Conservation (phyloP, 2,888 invertebrate species). For the Machimus atricapillus region DNA sequence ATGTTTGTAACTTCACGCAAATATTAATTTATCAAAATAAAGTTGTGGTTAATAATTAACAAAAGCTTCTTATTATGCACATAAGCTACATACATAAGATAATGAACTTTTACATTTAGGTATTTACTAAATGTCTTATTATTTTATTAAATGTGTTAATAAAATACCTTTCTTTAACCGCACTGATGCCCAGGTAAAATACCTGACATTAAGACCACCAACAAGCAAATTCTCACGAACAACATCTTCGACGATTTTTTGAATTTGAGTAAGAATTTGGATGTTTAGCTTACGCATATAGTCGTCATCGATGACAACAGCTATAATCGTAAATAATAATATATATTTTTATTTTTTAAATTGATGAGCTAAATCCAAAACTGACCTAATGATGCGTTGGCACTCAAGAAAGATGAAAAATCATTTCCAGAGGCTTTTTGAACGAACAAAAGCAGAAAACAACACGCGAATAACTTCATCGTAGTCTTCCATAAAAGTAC, state of each 20-base stretch:
- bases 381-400: constrained; percentile 75
- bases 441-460: neutral
- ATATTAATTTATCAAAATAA: no score
- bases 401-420: constrained; percentile 75
- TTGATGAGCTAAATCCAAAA: neutral
- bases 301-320: constrained; percentile 74
- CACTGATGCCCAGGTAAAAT: constrained; percentile 73
- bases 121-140: no score
- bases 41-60: no score
- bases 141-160: neutral
- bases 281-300: constrained; percentile 71
- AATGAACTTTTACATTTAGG: no score
- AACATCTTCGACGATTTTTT: constrained; percentile 70
- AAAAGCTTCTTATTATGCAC: no score
- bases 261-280: constrained; percentile 65
- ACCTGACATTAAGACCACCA: constrained; percentile 73
- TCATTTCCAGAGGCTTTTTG: constrained; percentile 61
- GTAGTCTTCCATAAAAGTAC: neutral
- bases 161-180: constrained; percentile 74
- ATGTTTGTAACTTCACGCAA: no score
- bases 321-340: constrained; percentile 60
- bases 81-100: no score
- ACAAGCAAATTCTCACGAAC: constrained; percentile 71
- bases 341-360: no score
- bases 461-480: neutral